Conservation (phyloP, 2,888 invertebrate genomes). For the Microctonus aethiopoides region DNA sequence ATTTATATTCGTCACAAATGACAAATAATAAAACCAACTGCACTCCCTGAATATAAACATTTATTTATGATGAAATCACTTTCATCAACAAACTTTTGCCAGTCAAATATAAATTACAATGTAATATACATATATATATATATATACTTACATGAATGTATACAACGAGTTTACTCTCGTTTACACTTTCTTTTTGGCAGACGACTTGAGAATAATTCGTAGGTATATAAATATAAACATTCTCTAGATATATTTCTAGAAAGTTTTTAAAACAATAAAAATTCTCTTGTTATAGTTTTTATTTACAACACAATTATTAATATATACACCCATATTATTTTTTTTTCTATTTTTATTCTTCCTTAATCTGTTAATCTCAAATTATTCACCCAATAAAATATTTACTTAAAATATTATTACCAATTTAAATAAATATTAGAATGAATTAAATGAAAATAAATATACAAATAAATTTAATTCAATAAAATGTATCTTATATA, state of each 20-base stretch:
- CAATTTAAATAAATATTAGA: too few species aligned
- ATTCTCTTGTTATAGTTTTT: too few species aligned
- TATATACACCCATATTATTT: too few species aligned
- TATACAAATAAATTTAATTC: background rate
- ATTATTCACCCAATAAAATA: too few species aligned
- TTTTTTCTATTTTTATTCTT: background rate
- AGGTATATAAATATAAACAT: background rate
- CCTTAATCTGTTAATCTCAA: too few species aligned
- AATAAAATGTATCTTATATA: background rate
- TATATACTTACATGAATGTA: too few species aligned
- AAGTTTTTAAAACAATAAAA: slow-evolving; percentile 47
- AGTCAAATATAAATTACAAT: slow-evolving; percentile 41
- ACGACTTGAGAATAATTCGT: slow-evolving; percentile 22
- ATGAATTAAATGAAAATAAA: slow-evolving; percentile 5
- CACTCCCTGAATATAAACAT: slow-evolving; percentile 32
- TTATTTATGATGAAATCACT: slow-evolving; percentile 44
- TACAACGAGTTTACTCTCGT: slow-evolving; percentile 58
- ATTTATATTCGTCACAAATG: background rate
- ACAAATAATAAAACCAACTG: background rate
- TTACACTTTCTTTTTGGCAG: slow-evolving; percentile 51
- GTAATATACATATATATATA: slow-evolving; percentile 16
- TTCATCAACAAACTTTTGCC: slow-evolving; percentile 46
- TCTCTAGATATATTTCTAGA: slow-evolving; percentile 41
- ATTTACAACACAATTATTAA: too few species aligned
- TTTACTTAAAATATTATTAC: too few species aligned